phyloP scores from a whole-genome alignment of 2,888 invertebrate species.

The Polietes domitor region DNA sequence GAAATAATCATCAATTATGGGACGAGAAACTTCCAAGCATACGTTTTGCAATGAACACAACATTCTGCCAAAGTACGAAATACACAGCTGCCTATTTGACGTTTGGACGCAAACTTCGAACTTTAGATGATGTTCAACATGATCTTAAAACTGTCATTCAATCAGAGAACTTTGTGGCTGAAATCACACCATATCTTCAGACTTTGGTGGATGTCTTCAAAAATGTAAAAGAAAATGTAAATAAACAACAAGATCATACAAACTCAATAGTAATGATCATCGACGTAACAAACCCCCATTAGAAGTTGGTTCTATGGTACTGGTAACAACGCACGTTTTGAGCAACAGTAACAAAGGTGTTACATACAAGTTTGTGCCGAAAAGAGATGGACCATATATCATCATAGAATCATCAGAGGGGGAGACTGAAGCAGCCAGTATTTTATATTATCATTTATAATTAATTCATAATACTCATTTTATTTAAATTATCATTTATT shows the following conservation, averaged over 20 bases:
- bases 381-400: constrained; percentile 73
- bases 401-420: too few species aligned
- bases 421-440: too few species aligned
- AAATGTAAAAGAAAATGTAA: background rate
- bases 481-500: too few species aligned
- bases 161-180: constrained; percentile 68
- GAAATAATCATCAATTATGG: constrained; percentile 54
- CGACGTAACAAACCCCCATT: constrained; percentile 62
- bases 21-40: constrained; percentile 68
- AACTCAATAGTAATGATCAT: too few species aligned
- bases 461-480: too few species aligned
- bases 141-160: constrained; percentile 70
- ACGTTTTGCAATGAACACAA: too few species aligned
- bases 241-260: too few species aligned
- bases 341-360: constrained; percentile 68
- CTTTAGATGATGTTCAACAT: constrained; percentile 71
- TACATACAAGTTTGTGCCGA: constrained; percentile 72
- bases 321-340: constrained; percentile 66
- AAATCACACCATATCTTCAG: background rate
- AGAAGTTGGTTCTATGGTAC: constrained; percentile 69
- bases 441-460: too few species aligned
- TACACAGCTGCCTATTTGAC: constrained; percentile 74
- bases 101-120: constrained; percentile 75
- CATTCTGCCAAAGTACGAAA: constrained; percentile 72
- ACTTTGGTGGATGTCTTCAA: background rate